Percentiles rank a stretch among this genome's conserved stretches.
phyloP scores from a whole-genome alignment of 1,140 invertebrate species.

The Papilio glaucus region DNA sequence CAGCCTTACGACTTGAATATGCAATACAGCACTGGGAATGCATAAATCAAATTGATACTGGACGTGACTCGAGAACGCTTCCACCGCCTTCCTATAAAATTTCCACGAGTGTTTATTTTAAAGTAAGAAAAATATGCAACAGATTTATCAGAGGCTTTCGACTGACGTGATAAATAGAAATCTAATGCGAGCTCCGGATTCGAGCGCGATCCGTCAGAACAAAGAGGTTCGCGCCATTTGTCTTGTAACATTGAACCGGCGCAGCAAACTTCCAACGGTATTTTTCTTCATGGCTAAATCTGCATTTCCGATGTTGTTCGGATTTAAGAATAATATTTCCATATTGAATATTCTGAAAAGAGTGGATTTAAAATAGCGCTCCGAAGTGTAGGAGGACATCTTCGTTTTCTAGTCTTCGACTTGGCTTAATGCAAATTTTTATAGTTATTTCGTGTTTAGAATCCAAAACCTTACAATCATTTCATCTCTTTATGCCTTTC shows the following conservation, averaged over 20 bases:
- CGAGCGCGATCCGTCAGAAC: slow-evolving; percentile 16
- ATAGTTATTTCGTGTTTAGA: background rate
- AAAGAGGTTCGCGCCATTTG: slow-evolving; percentile 22
- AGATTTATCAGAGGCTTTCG: slow-evolving; percentile 32
- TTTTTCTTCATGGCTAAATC: slow-evolving; percentile 17
- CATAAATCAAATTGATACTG: slow-evolving; percentile 29
- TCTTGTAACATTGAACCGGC: background rate
- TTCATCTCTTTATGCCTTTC: slow-evolving; percentile 1
- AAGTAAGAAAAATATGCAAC: slow-evolving; percentile 27
- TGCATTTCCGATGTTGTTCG: slow-evolving; percentile 32
- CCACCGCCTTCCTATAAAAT: slow-evolving; percentile 28
- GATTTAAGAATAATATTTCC: slow-evolving; percentile 36
- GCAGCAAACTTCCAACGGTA: background rate
- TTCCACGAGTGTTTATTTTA: slow-evolving; percentile 23
- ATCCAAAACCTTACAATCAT: slow-evolving; percentile 2
- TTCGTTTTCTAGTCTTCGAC: background rate
- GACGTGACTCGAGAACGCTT: slow-evolving; percentile 21
- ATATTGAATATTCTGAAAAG: slow-evolving; percentile 30
- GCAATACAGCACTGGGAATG: slow-evolving; percentile 8
- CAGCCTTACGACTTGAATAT: background rate
- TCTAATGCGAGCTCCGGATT: slow-evolving; percentile 11
- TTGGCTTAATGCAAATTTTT: background rate
- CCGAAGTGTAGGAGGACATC: background rate
- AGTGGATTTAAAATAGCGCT: slow-evolving; percentile 21
- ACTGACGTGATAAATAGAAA: slow-evolving; percentile 31